Conservation (phyloP, 2,113 vertebrate species). For the Dascyllus trimaculatus region DNA sequence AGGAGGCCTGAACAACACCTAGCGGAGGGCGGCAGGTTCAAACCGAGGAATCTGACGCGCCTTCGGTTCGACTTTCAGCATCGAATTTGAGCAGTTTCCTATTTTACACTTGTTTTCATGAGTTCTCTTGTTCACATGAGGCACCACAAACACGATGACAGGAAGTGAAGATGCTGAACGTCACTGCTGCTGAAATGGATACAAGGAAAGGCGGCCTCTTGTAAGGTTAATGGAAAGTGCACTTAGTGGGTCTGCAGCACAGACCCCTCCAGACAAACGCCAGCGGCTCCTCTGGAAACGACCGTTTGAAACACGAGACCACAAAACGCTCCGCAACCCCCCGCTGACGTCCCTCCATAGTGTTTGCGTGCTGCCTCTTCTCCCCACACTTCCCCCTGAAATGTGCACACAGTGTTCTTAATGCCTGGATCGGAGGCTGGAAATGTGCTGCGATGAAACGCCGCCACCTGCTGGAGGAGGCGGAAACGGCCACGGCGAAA, state of each 20-base stretch:
- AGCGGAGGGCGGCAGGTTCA: slow-evolving; percentile 30
- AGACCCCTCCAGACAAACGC: slow-evolving; percentile 43
- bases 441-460: slow-evolving; percentile 17
- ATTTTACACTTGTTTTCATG: slow-evolving; percentile 4
- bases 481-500: background rate
- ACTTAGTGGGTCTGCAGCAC: slow-evolving; percentile 75
- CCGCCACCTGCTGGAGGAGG: slow-evolving; percentile 10
- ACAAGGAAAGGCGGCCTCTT: slow-evolving; percentile 63
- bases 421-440: slow-evolving; percentile 24
- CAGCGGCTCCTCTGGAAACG: too few relatives aligned
- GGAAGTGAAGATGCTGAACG: slow-evolving; percentile 7
- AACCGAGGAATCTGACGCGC: too few relatives aligned
- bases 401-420: slow-evolving; percentile 37
- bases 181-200: slow-evolving; percentile 57
- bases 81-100: slow-evolving; percentile 41
- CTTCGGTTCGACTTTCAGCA: slow-evolving; percentile 10
- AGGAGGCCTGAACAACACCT: slow-evolving; percentile 8
- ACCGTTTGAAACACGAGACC: too few relatives aligned
- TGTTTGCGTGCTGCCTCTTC: background rate
- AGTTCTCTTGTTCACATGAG: slow-evolving; percentile 45
- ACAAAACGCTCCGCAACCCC: background rate
- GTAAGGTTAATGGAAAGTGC: slow-evolving; percentile 78
- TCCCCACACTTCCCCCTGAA: slow-evolving; percentile 34
- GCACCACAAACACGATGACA: slow-evolving; percentile 61
- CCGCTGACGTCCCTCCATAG: too few relatives aligned